Conservation (phyloP, 2,113 vertebrate genomes). For the Tachuris rubrigastra region DNA sequence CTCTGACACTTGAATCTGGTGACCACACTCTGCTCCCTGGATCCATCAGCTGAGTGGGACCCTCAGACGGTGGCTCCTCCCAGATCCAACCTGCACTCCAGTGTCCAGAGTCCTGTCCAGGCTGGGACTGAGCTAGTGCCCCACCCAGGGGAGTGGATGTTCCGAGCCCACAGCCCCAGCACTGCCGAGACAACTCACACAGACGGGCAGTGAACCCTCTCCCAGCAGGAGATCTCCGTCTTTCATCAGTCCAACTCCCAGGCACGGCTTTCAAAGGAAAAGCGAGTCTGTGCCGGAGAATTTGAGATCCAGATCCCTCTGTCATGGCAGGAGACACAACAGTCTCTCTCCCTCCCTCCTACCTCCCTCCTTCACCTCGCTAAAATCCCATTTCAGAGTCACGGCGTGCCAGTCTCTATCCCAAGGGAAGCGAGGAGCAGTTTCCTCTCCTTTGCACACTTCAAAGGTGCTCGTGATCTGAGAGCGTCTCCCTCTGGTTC, state of each 20-base stretch:
- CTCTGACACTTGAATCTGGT: background rate
- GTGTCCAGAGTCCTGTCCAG: fast-evolving
- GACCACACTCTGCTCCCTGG: background rate
- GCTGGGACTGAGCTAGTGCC: background rate
- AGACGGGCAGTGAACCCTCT: background rate
- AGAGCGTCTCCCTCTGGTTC: background rate
- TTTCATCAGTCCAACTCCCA: background rate
- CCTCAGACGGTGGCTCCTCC: fast-evolving
- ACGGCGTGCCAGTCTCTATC: background rate
- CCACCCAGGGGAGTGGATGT: background rate
- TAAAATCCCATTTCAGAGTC: background rate
- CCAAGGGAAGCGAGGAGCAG: background rate
- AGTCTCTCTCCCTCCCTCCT: background rate
- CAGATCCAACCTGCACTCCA: fast-evolving
- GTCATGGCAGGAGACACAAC: background rate
- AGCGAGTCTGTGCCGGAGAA: fast-evolving
- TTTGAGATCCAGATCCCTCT: background rate
- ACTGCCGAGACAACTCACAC: fast-evolving
- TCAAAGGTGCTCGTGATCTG: background rate
- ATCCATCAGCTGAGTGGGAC: fast-evolving
- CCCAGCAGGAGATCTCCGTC: background rate
- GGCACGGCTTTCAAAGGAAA: background rate
- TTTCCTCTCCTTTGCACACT: background rate
- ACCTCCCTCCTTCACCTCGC: background rate
- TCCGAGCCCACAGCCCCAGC: fast-evolving